Conservation (phyloP, 2,888 invertebrate species). For the Keiferia lycopersicella region DNA sequence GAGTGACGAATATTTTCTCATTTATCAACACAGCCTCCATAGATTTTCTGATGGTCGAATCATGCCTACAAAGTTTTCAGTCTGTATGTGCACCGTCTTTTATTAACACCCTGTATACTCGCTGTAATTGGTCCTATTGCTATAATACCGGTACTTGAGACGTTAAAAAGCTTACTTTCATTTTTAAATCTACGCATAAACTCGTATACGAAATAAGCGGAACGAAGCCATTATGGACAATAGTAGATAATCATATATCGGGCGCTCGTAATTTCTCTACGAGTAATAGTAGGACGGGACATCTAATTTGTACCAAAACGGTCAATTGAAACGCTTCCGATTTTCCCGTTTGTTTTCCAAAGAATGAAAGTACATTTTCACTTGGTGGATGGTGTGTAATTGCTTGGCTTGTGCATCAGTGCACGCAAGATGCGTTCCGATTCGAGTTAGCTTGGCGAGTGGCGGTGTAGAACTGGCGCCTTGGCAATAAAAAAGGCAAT, state of each 20-base stretch:
- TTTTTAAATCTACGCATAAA: conserved; percentile 28
- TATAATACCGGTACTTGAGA: conserved; percentile 26
- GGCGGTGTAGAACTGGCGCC: too few relatives aligned
- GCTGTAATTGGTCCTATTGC: conserved; percentile 27
- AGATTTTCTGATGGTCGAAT: too few relatives aligned
- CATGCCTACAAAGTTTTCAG: too few relatives aligned
- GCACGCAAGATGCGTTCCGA: conserved; percentile 29
- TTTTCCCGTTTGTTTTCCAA: conserved; percentile 60
- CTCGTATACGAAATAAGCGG: conserved; percentile 28
- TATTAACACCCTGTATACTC: conserved; percentile 5
- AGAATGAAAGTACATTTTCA: conserved; percentile 64
- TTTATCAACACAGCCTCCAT: too few relatives aligned
- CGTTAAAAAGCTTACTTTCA: conserved; percentile 30
- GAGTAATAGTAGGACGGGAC: conserved; percentile 33
- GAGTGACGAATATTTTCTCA: too few relatives aligned
- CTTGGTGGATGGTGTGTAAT: conserved; percentile 44
- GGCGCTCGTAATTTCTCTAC: conserved; percentile 31
- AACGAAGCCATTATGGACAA: conserved; percentile 33
- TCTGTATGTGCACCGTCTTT: too few relatives aligned
- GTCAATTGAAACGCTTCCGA: conserved; percentile 52
- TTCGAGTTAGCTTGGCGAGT: conserved; percentile 10
- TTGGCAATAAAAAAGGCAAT: too few relatives aligned
- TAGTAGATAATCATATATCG: conserved; percentile 32
- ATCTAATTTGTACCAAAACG: conserved; percentile 47
- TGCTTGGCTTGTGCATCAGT: conserved; percentile 25